Evolutionary conservation across 1,140 invertebrate species (phyloP).

Genomic region (Aphidius ervi): DNA sequence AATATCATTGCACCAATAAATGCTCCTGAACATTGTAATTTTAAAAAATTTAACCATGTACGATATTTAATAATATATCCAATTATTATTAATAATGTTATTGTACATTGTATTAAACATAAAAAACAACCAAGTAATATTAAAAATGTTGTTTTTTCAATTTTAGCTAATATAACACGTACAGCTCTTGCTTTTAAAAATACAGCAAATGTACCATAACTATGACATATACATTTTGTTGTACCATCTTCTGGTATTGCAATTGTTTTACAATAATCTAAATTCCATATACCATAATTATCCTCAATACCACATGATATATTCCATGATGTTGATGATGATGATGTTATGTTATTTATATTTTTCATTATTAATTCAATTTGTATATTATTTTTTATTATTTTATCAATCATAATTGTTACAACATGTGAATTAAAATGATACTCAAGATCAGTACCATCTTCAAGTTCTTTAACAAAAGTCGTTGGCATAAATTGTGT

Average conservation of each 20-base stretch:
- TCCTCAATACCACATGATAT: constrained; percentile 53
- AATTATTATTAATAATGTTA: constrained; percentile 56
- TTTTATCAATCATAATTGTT: constrained; percentile 49
- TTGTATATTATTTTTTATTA: constrained; percentile 44
- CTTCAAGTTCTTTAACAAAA: constrained; percentile 52
- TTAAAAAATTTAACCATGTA: constrained; percentile 63
- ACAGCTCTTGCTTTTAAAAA: constrained; percentile 55
- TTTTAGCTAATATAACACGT: constrained; percentile 46
- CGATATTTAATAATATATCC: constrained; percentile 59
- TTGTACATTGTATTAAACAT: constrained; percentile 57
- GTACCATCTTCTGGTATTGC: constrained; percentile 47
- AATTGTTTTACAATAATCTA: constrained; percentile 53
- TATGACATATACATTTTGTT: constrained; percentile 58
- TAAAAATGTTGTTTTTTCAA: constrained; percentile 45
- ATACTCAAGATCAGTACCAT: constrained; percentile 64
- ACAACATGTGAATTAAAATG: constrained; percentile 61
- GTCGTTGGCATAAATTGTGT: constrained; percentile 52
- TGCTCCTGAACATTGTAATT: constrained; percentile 63
- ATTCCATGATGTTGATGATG: no score
- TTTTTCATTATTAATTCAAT: constrained; percentile 46
- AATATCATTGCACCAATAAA: constrained; percentile 59
- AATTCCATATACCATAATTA: constrained; percentile 50
- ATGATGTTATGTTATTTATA: constrained; percentile 38
- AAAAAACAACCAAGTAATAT: constrained; percentile 60
- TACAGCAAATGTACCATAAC: constrained; percentile 58